These are phyloP conservation scores for Leucophenga varia DNA, from an alignment of 1,140 invertebrate genomes.

Conservation along the genomic window DNA sequence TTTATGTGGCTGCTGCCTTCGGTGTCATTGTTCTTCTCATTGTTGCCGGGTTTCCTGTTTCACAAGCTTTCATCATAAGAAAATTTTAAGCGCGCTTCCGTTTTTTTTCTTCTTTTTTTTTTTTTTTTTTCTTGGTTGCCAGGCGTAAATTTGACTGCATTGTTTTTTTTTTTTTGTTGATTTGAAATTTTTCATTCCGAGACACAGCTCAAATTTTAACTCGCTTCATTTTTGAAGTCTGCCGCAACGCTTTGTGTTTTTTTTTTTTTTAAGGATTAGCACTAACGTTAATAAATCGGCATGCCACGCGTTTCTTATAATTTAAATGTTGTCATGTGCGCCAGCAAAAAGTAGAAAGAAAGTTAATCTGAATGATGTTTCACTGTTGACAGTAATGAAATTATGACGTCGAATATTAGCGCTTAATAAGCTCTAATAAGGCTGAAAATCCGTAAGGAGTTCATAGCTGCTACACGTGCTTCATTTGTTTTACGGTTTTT, in stretches of 20 bases:
- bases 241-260: conserved; percentile 15
- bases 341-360: not conserved
- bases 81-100: conserved; percentile 17
- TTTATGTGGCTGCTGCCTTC: not conserved
- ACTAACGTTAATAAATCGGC: conserved; percentile 52
- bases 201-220: too few species aligned
- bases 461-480: conserved; percentile 23
- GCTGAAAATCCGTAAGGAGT: too few species aligned
- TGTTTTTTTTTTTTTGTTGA: conserved; percentile 35
- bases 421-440: too few species aligned
- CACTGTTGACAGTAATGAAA: conserved; percentile 51
- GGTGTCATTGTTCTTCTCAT: not conserved
- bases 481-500: conserved; percentile 16
- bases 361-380: conserved; percentile 10
- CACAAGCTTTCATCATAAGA: not conserved
- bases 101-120: conserved; percentile 2
- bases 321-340: conserved; percentile 30
- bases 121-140: not conserved
- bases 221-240: conserved; percentile 11
- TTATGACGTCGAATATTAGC: conserved; percentile 50
- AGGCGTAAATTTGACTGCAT: conserved; percentile 7
- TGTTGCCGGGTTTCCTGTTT: not conserved
- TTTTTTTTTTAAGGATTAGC: conserved; percentile 50
- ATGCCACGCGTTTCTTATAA: conserved; percentile 52
- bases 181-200: too few species aligned